Percentiles rank a stretch among this genome's conserved stretches.
Conservation (phyloP, 2,113 vertebrate genomes). For the Progne subis region DNA sequence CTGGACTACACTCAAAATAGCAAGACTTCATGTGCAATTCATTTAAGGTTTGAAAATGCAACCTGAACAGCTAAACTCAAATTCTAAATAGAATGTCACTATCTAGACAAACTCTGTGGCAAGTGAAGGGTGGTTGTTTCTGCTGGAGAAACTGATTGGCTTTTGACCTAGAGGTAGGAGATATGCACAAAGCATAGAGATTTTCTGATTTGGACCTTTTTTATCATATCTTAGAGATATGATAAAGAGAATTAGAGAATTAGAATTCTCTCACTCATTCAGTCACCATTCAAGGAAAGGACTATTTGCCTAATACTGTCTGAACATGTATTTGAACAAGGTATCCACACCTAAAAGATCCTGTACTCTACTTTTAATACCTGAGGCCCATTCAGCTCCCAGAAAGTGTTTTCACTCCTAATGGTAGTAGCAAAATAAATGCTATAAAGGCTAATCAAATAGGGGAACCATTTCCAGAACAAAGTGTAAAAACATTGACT, state of each 20-base stretch:
- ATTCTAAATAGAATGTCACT: neutral
- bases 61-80: neutral
- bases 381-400: neutral
- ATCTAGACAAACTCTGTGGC: neutral
- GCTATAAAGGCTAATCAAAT: neutral
- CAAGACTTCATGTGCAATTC: fast-evolving
- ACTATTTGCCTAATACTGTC: neutral
- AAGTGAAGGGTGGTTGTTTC: neutral
- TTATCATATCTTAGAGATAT: neutral
- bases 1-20: neutral
- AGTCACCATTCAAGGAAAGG: neutral
- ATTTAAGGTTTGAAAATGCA: neutral
- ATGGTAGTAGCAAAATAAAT: neutral
- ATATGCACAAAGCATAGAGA: neutral
- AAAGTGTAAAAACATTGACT: neutral
- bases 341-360: neutral
- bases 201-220: neutral
- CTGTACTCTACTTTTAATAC: neutral
- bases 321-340: neutral
- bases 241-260: too few species aligned
- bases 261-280: neutral
- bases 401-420: neutral
- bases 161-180: neutral
- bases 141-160: neutral
- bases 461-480: neutral